Evolutionary conservation across 1,140 invertebrate genomes (phyloP), one percentile per base, ranked within the genome.

Genomic region (Magallana ariakensis): DNA sequence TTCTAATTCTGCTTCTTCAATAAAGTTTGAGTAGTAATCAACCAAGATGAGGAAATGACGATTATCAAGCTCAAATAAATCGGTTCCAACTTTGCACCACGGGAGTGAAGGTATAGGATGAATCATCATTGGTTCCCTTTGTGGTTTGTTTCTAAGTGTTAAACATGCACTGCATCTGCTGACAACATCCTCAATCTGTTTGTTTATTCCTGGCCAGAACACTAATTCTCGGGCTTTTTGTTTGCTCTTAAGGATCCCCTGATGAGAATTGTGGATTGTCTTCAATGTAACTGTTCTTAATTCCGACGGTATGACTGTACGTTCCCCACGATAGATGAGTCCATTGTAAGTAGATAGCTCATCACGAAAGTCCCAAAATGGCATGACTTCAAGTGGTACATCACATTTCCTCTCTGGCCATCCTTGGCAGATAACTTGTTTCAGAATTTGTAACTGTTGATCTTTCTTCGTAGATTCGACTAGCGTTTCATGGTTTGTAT

Each of bases 131-230:
- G 85, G 87, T 58, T 86, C 87, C 55, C n/a, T 57, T 11, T 26
- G 19, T 83, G 85, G 89, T 53, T 81, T 85, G 13, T 66, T 26
- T 57, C 55, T 55, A 70, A 80, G 82, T 26, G 56, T 53, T 16
- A 85, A 84, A 88, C 95, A 95, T 70, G 89, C 90, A 83, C 92
- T 75, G 93, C 95, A 95, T 84, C 92, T 92, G 46, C 87, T 85
- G 33, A 95, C 90, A 26, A 93, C 87, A 83, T 94, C 90, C 91
- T 93, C 92, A 53, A 95, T 95, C 58, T 95, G 92, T 75, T 94
- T 93, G 57, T 91, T 90, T 89, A 95, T 95, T 19, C 90, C 90
- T 53, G 94, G 94, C 94, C 94, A 95, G 90, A 91, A 95, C 80
- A 95, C 89, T 55, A 91, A 81, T 85, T 94, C 90, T 89, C 93